These are phyloP conservation scores for Augochlorella aurata DNA, from an alignment of 2,888 invertebrate genomes.

Conservation along the genomic window DNA sequence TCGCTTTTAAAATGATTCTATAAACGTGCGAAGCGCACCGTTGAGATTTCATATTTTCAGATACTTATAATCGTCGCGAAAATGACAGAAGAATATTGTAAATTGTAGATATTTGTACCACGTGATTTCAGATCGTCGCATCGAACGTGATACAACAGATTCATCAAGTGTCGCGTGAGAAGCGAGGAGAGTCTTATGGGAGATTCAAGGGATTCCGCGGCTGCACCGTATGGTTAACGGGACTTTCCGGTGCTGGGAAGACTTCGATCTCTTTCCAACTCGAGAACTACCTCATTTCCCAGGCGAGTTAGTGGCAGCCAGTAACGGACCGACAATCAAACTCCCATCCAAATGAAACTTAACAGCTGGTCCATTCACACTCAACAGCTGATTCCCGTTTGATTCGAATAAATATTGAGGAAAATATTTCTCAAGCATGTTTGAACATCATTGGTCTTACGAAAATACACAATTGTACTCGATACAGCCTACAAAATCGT, in stretches of 20 bases:
- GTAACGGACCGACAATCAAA: not conserved
- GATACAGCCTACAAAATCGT: not conserved
- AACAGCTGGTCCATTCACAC: not conserved
- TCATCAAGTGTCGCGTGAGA: conserved; percentile 95
- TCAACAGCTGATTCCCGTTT: too few relatives aligned
- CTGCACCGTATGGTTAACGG: conserved; percentile 99
- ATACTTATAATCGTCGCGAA: not conserved
- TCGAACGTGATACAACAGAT: conserved; percentile 94
- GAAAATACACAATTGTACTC: not conserved
- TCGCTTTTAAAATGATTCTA: too few relatives aligned
- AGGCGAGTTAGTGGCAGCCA: conserved; percentile 37
- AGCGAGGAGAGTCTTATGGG: conserved; percentile 94
- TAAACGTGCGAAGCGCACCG: too few relatives aligned
- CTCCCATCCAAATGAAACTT: not conserved
- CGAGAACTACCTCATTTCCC: conserved; percentile 94
- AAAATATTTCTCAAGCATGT: not conserved
- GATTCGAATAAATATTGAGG: too few relatives aligned
- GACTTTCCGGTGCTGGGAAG: conserved; percentile 95
- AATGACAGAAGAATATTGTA: not conserved
- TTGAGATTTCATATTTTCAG: not conserved
- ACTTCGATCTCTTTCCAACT: conserved; percentile 94
- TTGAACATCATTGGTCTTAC: not conserved
- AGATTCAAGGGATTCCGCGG: conserved; percentile 93
- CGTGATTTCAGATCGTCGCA: conserved; percentile 53
- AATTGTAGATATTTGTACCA: not conserved